Conservation (phyloP, 1,140 invertebrate genomes). For the Calycopis cecrops region DNA sequence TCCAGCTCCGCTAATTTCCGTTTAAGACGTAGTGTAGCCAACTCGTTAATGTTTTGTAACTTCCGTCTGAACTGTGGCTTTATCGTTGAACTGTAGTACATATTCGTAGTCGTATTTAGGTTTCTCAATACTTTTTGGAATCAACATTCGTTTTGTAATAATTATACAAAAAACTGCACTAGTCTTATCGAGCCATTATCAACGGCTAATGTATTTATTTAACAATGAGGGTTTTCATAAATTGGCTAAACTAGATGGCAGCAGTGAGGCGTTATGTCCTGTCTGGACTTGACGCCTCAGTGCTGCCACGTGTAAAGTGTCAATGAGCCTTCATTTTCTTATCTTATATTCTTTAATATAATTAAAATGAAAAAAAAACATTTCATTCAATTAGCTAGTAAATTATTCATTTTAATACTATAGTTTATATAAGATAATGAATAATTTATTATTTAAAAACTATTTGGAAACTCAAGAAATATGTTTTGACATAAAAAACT, state of each 20-base stretch:
- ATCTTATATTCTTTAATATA: no score
- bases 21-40: not conserved
- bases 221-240: not conserved
- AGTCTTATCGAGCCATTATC: constrained; percentile 24
- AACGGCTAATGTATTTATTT: constrained; percentile 1
- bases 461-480: no score
- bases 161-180: constrained; percentile 25
- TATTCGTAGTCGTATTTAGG: constrained; percentile 23
- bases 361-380: no score
- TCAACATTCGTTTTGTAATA: constrained; percentile 13
- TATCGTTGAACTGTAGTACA: constrained; percentile 26
- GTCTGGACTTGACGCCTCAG: no score
- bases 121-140: constrained; percentile 18
- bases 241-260: not conserved
- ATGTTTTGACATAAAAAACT: no score
- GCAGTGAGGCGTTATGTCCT: no score
- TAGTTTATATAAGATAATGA: no score
- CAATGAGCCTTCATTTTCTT: no score
- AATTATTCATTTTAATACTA: no score
- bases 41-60: constrained; percentile 16
- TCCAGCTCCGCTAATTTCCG: no score
- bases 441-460: not conserved
- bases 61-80: constrained; percentile 33
- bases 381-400: no score
- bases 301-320: no score